Evolutionary conservation across 2,888 invertebrate species (phyloP), one percentile per base, ranked within the genome.

Genomic region (Cataglyphis livida): DNA sequence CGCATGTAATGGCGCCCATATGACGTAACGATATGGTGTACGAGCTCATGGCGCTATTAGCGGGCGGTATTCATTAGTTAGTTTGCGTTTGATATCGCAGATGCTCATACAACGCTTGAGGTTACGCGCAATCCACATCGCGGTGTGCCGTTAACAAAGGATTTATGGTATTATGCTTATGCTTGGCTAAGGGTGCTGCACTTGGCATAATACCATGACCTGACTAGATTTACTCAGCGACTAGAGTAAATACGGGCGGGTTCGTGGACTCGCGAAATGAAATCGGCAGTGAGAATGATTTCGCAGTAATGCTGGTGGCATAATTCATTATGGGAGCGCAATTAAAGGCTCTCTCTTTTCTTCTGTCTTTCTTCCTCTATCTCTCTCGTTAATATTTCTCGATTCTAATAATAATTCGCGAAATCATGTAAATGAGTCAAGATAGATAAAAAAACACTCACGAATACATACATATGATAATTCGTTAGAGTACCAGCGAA

Each of bases 161-260:
- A 79, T 83, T 83, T 83, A 83, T 83, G 70, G 70, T 79, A 70
- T 70, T 70, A 54, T 79, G 82, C 82, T 83, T 79, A 83, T 64
- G 54, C 70, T 51, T 70, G 70, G 54, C 44, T 83, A 83, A 79
- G 79, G 28, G 64, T 38, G 57, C 79, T 79, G 79, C 70, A 68
- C 82, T 68, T 83, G 68, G 68, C 82, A 79, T 79, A 83, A 83
- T 83, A 79, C 64, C 71, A 70, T 65, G 68, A 83, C 79, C 62
- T 83, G 64, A 64, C 64, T 83, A 76, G 82, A 76, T 82, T 66
- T 78, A 59, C 66, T 76, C 61, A 78, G 59, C n/a, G n/a, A 48
- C 76, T 66, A 66, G 61, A 64, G 82, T 76, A 82, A 78, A 78
- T 78, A 48, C 66, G 68, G 61, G 59, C 7, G n/a, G 32, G 1